These are phyloP conservation scores for Caenorhabditis virilis DNA, from an alignment of 2,888 invertebrate genomes.

Conservation along the genomic window DNA sequence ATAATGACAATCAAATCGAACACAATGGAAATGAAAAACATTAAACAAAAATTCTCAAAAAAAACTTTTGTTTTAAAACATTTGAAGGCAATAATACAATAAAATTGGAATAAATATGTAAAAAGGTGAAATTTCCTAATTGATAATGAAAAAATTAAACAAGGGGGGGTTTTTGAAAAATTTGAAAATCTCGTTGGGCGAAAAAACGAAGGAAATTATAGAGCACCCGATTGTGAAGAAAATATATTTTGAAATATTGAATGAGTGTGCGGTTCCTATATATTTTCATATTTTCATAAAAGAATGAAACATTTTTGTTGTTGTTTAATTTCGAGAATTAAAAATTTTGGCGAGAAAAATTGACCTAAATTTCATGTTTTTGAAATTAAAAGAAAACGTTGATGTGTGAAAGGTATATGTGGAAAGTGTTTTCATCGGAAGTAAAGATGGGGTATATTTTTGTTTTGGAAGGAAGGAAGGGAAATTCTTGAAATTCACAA, in stretches of 20 bases:
- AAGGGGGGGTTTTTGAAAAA: neutral
- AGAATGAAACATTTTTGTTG: too few relatives aligned
- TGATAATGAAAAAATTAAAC: neutral
- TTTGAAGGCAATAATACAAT: too few relatives aligned
- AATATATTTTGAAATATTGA: neutral
- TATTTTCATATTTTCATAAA: too few relatives aligned
- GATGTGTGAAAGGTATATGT: neutral
- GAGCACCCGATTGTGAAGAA: constrained; percentile 4
- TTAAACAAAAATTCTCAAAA: too few relatives aligned
- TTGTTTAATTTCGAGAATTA: too few relatives aligned
- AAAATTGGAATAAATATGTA: too few relatives aligned
- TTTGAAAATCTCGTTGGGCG: constrained; percentile 27
- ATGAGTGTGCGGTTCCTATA: neutral
- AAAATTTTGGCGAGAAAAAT: too few relatives aligned
- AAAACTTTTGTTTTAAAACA: too few relatives aligned
- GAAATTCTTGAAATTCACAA: constrained; percentile 4
- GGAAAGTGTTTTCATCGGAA: neutral
- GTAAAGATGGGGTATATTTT: neutral
- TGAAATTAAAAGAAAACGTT: neutral
- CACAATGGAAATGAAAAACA: too few relatives aligned
- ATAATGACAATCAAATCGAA: too few relatives aligned
- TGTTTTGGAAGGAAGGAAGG: neutral
- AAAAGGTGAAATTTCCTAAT: neutral
- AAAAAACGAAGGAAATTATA: constrained; percentile 6
- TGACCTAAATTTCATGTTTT: too few relatives aligned